A percentile compares a stretch with the other conserved stretches of the same genome.
phyloP scores from a whole-genome alignment of 2,797 vertebrate species.

The Poecilia gillii region DNA sequence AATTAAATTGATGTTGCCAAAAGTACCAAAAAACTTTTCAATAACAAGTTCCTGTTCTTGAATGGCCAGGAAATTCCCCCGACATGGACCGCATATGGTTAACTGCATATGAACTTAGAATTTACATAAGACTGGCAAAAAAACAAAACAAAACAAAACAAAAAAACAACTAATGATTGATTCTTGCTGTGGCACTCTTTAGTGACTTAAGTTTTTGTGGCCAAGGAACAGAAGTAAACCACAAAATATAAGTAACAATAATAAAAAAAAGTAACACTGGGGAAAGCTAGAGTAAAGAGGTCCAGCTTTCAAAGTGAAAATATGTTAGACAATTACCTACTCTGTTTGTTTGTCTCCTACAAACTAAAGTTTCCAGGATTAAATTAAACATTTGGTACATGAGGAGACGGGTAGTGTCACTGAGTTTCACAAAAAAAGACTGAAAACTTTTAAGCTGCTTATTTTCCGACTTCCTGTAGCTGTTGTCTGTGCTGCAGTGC shows the following conservation, averaged over 20 bases:
- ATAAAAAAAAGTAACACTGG: background rate
- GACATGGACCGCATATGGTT: no score
- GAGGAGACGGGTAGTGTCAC: background rate
- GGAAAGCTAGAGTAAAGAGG: background rate
- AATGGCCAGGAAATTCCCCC: no score
- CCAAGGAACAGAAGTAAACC: background rate
- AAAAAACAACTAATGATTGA: background rate
- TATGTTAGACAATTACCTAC: background rate
- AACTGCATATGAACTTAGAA: no score
- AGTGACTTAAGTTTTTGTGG: background rate
- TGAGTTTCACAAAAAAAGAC: background rate
- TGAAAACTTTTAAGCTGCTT: background rate
- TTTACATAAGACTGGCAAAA: background rate
- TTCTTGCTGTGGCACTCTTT: background rate
- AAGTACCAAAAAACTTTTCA: no score
- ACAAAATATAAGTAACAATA: background rate
- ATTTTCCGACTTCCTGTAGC: background rate
- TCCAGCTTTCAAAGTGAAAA: background rate
- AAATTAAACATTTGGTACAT: background rate
- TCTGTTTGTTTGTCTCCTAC: background rate
- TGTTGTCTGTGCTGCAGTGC: background rate
- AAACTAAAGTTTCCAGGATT: background rate
- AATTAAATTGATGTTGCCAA: background rate
- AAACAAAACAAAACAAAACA: no score
- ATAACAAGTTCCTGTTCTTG: no score